Conservation (phyloP, 2,797 vertebrate species). For the Cephalopachus bancanus region DNA sequence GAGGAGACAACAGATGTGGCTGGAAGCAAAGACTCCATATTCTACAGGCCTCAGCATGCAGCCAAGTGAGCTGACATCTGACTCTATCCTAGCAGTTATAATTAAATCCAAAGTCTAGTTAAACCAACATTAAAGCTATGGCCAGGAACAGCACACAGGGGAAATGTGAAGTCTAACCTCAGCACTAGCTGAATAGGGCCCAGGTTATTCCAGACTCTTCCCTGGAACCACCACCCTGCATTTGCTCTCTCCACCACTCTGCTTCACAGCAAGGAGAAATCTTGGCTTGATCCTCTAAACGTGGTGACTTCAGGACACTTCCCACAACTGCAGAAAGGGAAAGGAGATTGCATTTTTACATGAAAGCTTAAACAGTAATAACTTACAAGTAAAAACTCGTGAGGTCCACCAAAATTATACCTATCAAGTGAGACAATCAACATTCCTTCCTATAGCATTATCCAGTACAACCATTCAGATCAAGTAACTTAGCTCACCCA, state of each 20-base stretch:
- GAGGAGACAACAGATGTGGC: slow-evolving; percentile 97
- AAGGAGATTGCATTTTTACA: background rate
- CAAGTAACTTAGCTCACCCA: background rate
- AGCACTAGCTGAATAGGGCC: background rate
- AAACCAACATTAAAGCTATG: slow-evolving; percentile 83
- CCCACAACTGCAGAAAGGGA: background rate
- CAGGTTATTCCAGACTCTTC: slow-evolving; percentile 30
- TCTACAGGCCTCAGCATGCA: slow-evolving; percentile 95
- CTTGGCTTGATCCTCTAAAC: background rate
- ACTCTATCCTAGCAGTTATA: slow-evolving; percentile 87
- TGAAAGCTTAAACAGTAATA: slow-evolving; percentile 30
- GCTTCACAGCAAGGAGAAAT: slow-evolving; percentile 21
- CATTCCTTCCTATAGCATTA: slow-evolving; percentile 62
- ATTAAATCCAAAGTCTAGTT: slow-evolving; percentile 87
- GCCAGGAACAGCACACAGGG: slow-evolving; percentile 76
- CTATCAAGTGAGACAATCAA: slow-evolving; percentile 52
- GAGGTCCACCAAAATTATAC: slow-evolving; percentile 38
- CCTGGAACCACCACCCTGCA: background rate
- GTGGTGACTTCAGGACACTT: background rate
- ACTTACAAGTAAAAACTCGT: background rate
- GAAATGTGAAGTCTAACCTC: slow-evolving; percentile 73
- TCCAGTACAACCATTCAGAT: slow-evolving; percentile 30
- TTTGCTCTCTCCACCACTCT: background rate
- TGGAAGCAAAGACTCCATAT: slow-evolving; percentile 94
- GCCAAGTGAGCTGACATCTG: slow-evolving; percentile 94